Base-by-base conservation (phyloP, 1,140 invertebrate species). In the Meloidogyne exigua region DNA sequence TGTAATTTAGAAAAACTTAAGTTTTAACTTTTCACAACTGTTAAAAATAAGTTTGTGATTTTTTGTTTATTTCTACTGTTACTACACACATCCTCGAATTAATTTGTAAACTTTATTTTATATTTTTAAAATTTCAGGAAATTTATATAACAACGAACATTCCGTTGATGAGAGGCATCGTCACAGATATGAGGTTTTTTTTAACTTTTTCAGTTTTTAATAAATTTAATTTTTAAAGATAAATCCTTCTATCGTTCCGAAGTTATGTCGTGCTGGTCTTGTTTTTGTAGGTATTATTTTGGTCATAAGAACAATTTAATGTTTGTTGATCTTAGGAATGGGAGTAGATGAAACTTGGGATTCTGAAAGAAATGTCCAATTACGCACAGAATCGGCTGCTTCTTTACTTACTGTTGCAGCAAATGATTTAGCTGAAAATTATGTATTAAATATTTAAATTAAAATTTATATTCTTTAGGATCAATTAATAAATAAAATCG, bases 121-220 rank as follows among this genome's bases (percentile, higher is more conserved):
- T 78, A 32, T 18, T 77, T 81, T 3, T 67, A 57, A 66, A 12
- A 7, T 78, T 78, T 28, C 18, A 79, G 77, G 68, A 39, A 79
- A 84, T 71, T 67, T 87, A 12, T 86, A 86, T 66, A 72, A 77
- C 15, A 74, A 72, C 10, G 91, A 91, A 72, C 91, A 92, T 36
- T 88, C 87, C 49, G 92, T 99, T 71, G 93, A 98, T 87, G 96
- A 99, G 88, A 91, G 97, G n/a, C 97, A 99, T 89, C 90, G 96
- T 67, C 96, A 99, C 89, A 90, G 96, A 49, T 92, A 90, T 82
- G 91, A 91, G 86, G 89, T 90, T 0, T n/a, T 67, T 63, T 28
- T 44, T 18, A n/a, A n/a, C 2, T 28, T 71, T 18, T 44, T 71
- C 13, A 15, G 1, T 7, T 71, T 44, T 42, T 11, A 10, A 25